These are phyloP conservation scores for Tipula helvola DNA, from an alignment of 2,888 invertebrate genomes.

Conservation along the genomic window DNA sequence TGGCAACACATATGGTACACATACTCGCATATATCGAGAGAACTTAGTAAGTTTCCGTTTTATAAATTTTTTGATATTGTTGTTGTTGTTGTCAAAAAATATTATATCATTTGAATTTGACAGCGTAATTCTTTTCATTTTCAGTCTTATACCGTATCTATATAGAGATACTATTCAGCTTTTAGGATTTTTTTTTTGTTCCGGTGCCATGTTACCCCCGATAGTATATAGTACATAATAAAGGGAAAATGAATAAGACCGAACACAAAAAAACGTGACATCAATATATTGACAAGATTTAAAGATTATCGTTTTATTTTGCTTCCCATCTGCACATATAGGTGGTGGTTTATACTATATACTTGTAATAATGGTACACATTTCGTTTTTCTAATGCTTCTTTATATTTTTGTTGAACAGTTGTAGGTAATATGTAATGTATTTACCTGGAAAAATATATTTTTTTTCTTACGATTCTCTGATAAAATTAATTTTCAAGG, in stretches of 20 bases:
- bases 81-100: background rate
- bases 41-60: background rate
- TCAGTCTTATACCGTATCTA: background rate
- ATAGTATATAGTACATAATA: background rate
- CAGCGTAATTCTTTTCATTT: background rate
- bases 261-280: background rate
- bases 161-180: background rate
- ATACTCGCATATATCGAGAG: background rate
- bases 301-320: background rate
- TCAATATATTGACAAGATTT: constrained; percentile 4
- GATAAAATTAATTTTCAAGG: background rate
- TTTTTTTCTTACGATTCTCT: background rate
- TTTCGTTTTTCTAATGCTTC: background rate
- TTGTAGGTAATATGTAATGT: background rate
- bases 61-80: background rate
- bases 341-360: background rate
- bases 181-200: background rate
- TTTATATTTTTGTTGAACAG: background rate
- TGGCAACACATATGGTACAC: background rate
- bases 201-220: background rate
- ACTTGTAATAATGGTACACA: background rate
- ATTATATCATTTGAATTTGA: background rate
- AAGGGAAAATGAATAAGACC: background rate
- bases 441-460: background rate
- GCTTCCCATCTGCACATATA: background rate